Evolutionary conservation across 2,797 vertebrate species (phyloP).

Genomic region (Sebastes steindachneri): DNA sequence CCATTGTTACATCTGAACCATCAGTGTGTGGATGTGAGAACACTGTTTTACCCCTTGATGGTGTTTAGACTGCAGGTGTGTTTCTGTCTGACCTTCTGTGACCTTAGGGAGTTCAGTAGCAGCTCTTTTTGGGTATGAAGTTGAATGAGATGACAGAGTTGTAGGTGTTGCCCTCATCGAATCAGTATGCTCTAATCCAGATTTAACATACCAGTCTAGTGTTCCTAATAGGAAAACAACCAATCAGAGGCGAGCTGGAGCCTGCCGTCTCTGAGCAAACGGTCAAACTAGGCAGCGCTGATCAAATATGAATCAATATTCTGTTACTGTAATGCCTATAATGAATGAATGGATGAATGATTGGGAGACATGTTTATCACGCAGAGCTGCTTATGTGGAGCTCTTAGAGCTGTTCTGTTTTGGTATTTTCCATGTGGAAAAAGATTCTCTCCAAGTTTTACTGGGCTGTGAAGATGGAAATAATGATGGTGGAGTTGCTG

Average conservation of each 20-base stretch:
- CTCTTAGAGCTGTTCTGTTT: neutral
- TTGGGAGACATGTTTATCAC: neutral
- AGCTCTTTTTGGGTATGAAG: neutral
- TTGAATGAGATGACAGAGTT: neutral
- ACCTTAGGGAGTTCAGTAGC: neutral
- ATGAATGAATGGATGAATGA: neutral
- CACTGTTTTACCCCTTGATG: neutral
- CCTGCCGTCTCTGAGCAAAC: too few relatives aligned
- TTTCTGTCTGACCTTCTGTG: constrained; percentile 2
- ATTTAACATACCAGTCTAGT: neutral
- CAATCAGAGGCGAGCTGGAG: too few relatives aligned
- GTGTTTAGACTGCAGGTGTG: constrained; percentile 2
- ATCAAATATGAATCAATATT: too few relatives aligned
- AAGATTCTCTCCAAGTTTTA: constrained; percentile 6
- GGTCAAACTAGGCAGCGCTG: too few relatives aligned
- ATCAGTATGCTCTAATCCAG: neutral
- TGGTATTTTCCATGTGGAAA: constrained; percentile 8
- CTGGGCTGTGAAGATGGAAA: constrained; percentile 54
- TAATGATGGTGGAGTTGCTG: constrained; percentile 21
- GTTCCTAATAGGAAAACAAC: too few relatives aligned
- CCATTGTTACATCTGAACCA: constrained; percentile 18
- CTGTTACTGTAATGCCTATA: too few relatives aligned
- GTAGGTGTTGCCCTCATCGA: neutral
- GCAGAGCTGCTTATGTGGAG: neutral
- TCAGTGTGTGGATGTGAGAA: neutral